Conservation (phyloP, 2,113 vertebrate genomes). For the human region GRCh38 chrX:135907001-135907500, state of each 20-base stretch:
- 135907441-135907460: too few relatives aligned
- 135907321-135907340: constrained; percentile 87
- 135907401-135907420: constrained; percentile 71
- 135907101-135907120: too few relatives aligned
- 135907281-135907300: constrained; percentile 15
- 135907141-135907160: background rate
- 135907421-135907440: constrained; percentile 69
- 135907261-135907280: background rate
- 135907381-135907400: constrained; percentile 72
- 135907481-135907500: too few relatives aligned
- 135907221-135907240: background rate
- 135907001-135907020: too few relatives aligned
- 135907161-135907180: background rate
- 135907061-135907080: background rate
- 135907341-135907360: constrained; percentile 85
- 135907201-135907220: background rate
- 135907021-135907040: too few relatives aligned
- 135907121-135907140: too few relatives aligned
- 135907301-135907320: constrained; percentile 82
- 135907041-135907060: background rate
- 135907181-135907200: background rate
- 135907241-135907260: background rate
- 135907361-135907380: constrained; percentile 77
- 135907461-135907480: too few relatives aligned
- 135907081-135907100: too few relatives aligned